Evolutionary conservation across 2,113 vertebrate species (phyloP).

Genomic region (Gracilinanus agilis): DNA sequence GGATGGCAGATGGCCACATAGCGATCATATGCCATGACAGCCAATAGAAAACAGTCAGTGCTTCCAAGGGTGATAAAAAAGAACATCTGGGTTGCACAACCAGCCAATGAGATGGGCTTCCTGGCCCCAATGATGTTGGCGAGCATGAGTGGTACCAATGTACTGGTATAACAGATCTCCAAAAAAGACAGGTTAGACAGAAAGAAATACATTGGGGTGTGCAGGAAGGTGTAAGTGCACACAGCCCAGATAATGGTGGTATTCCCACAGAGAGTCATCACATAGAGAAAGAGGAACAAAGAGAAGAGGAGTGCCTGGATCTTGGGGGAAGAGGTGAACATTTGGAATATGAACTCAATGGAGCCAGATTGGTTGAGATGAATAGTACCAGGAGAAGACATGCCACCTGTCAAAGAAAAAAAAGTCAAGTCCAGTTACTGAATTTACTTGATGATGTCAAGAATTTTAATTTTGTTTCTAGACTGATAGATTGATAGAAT

Average conservation of each 20-base stretch:
- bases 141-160: conserved; percentile 57
- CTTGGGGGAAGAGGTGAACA: not conserved
- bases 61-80: conserved; percentile 34
- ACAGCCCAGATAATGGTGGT: not conserved
- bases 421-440: not conserved
- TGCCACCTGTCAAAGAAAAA: not conserved
- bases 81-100: conserved; percentile 58
- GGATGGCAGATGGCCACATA: conserved; percentile 67
- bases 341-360: not conserved
- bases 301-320: not conserved
- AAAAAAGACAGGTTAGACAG: not conserved
- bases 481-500: too few relatives aligned
- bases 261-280: not conserved
- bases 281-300: not conserved
- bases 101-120: conserved; percentile 51
- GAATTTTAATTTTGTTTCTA: too few relatives aligned
- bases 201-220: not conserved
- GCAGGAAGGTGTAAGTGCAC: not conserved
- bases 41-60: conserved; percentile 51
- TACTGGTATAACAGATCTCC: not conserved
- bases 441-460: too few relatives aligned
- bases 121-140: conserved; percentile 17
- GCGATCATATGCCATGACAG: conserved; percentile 62
- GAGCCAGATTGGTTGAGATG: not conserved
- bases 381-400: not conserved